Base-by-base conservation (phyloP, 2,888 invertebrate genomes). In the Stramonita haemastoma region DNA sequence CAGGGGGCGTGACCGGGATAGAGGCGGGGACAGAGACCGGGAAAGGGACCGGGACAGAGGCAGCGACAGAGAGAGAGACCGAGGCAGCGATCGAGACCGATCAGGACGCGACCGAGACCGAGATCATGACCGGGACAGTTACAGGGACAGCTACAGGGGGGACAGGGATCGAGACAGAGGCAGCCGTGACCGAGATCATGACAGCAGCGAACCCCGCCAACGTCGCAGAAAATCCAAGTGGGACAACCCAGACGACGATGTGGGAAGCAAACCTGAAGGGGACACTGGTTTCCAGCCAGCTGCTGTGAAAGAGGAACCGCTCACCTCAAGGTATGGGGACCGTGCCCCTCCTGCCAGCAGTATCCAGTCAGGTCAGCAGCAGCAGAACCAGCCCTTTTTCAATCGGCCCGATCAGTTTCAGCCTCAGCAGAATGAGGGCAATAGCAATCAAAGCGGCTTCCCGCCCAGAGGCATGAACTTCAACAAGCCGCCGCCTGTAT, bases 161-260 rank as follows among this genome's bases (percentile, higher is more conserved):
- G 89, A 89, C 29, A 57, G 89, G 86, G 89, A 89, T 5, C 77
- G 89, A 56, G 87, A 73, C 60, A 29, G 87, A 36, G 34, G 73
- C 83, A 73, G 84, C 46, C 70, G 87, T 6, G 89, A 89, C n/a
- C 46, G 85, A 70, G 89, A 89, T 56, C 85, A 89, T 19, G 89
- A 89, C 57, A 36, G 83, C n/a, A 70, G 46, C 56, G 86, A 84
- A 13, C 79, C 89, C 13, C 88, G 91, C 6, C 91, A 91, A 87
- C 77, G 91, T 0, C 73, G 90, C 4, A 81, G 90, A 15, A 91
- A 90, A 66, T 91, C 91, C 57, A 90, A 91, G 34, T 91, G 90
- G 90, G 90, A 90, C 56, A 90, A 90, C 36, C 91, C 91, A 46
- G 91, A 88, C 26, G 90, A 90, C 17, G 90, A 89, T 29, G 73